Conservation (phyloP, 2,113 vertebrate genomes). For the Eulemur rufifrons region DNA sequence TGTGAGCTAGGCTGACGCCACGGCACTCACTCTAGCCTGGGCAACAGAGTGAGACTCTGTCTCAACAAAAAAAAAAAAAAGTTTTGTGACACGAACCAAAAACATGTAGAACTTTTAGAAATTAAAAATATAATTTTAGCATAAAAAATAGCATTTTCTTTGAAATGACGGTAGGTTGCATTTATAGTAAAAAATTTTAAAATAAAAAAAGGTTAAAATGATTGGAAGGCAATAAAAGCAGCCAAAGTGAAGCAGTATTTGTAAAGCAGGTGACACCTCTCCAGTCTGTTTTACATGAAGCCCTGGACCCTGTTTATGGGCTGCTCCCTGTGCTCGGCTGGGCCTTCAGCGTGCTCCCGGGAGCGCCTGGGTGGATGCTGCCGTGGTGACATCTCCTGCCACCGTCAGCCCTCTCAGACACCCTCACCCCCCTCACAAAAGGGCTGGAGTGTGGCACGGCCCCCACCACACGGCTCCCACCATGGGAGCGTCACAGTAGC, state of each 20-base stretch:
- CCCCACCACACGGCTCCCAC: no score
- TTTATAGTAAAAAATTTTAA: no score
- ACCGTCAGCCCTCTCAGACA: background rate
- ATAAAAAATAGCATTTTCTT: no score
- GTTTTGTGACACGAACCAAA: no score
- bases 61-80: background rate
- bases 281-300: background rate
- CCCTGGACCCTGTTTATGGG: no score
- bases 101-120: no score
- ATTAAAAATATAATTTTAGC: no score
- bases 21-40: no score
- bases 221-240: background rate
- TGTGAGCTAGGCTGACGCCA: no score
- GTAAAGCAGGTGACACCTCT: background rate
- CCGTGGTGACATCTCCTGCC: background rate
- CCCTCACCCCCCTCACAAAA: fast-evolving
- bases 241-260: background rate
- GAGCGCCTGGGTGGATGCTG: no score
- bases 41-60: no score
- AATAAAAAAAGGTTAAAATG: background rate
- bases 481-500: fast-evolving
- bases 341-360: background rate
- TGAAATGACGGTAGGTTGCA: no score
- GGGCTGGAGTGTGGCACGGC: background rate
- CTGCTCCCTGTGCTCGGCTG: background rate